Percentiles rank a stretch among this genome's conserved stretches.
phyloP scores from a whole-genome alignment of 2,888 invertebrate genomes.

The Drosophila stalkeri region DNA sequence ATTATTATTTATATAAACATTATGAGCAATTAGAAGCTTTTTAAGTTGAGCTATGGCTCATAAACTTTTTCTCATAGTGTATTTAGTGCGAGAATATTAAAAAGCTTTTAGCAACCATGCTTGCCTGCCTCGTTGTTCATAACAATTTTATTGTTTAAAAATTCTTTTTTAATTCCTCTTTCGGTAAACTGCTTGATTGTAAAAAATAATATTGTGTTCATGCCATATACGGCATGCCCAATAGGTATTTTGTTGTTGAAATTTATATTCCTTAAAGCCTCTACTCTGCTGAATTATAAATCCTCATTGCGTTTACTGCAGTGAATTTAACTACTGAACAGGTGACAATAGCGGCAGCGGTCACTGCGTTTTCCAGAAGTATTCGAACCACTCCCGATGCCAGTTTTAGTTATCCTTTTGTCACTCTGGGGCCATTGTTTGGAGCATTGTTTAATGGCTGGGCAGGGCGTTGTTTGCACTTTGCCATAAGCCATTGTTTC shows the following conservation, averaged over 20 bases:
- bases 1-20: no score
- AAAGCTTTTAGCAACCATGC: not conserved
- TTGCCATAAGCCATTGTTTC: constrained; percentile 51
- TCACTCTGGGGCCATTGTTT: constrained; percentile 43
- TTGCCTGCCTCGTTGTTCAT: not conserved
- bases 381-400: not conserved
- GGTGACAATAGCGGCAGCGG: constrained; percentile 9
- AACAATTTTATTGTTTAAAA: not conserved
- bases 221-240: not conserved
- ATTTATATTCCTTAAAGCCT: not conserved
- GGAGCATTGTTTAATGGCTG: constrained; percentile 49
- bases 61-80: not conserved
- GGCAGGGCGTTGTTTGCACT: constrained; percentile 39
- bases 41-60: not conserved
- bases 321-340: not conserved
- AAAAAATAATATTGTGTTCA: not conserved
- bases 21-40: no score
- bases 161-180: not conserved
- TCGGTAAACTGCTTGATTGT: not conserved
- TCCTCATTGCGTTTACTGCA: not conserved
- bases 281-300: not conserved
- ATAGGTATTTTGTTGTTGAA: not conserved
- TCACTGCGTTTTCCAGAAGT: constrained; percentile 4
- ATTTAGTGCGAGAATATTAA: not conserved
- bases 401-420: constrained; percentile 50